Percentiles rank a stretch among this genome's conserved stretches.
Evolutionary conservation across 2,888 invertebrate species (phyloP).

Genomic region (Calameuta pallipes): DNA sequence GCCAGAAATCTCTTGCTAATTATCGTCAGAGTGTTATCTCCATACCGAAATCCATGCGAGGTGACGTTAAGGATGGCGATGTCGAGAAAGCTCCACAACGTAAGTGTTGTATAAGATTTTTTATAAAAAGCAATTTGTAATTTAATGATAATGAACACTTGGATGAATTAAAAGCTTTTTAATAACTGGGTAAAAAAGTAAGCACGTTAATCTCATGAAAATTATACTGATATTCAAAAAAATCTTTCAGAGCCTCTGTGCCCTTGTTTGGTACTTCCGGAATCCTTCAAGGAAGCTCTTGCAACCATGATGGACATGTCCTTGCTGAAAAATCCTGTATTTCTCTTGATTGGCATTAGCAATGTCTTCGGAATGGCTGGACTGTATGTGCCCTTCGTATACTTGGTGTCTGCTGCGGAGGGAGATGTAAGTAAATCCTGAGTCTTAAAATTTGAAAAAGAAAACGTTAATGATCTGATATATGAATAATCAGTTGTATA

Average conservation of each 20-base stretch:
- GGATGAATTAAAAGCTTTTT: not conserved
- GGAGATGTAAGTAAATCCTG: slow-evolving; percentile 71
- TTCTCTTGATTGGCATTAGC: slow-evolving; percentile 91
- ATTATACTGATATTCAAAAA: slow-evolving; percentile 6
- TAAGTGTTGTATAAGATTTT: slow-evolving; percentile 63
- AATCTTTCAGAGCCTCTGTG: slow-evolving; percentile 77
- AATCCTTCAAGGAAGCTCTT: slow-evolving; percentile 84
- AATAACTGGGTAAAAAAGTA: slow-evolving; percentile 6
- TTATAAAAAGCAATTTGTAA: slow-evolving; percentile 3
- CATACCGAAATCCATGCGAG: slow-evolving; percentile 76
- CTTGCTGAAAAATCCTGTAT: slow-evolving; percentile 87
- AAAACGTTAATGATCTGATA: not conserved
- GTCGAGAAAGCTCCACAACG: slow-evolving; percentile 75
- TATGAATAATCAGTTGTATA: too few species aligned
- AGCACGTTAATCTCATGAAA: not conserved
- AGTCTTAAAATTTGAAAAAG: not conserved
- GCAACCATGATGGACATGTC: slow-evolving; percentile 92
- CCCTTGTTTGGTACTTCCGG: slow-evolving; percentile 82
- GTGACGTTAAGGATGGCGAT: slow-evolving; percentile 73
- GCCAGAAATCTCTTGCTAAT: slow-evolving; percentile 89
- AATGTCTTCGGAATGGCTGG: slow-evolving; percentile 98
- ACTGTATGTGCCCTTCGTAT: slow-evolving; percentile 96
- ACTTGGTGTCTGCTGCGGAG: slow-evolving; percentile 85
- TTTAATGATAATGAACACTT: not conserved
- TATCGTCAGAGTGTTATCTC: slow-evolving; percentile 93